Evolutionary conservation across 2,888 invertebrate genomes (phyloP).

Genomic region (Augochlorella aurata): DNA sequence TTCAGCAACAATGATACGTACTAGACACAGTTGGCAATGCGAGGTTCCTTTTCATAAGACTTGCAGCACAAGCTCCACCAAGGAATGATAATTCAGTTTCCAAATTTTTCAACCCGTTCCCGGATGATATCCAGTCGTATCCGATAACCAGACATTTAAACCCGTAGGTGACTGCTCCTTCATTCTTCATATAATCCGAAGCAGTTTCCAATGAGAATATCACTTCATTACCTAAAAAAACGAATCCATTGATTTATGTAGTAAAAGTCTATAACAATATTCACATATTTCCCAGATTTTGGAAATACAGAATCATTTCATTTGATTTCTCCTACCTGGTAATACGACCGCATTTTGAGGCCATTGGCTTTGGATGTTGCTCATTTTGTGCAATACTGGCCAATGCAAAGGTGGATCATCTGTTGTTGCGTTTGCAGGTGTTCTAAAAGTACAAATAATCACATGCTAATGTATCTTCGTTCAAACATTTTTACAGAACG

Average conservation of each 20-base stretch:
- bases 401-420: slow-evolving; percentile 83
- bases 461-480: too few species aligned
- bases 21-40: slow-evolving; percentile 85
- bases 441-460: slow-evolving; percentile 59
- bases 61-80: slow-evolving; percentile 95
- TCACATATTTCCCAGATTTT: neutral
- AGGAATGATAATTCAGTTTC: slow-evolving; percentile 95
- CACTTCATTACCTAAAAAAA: slow-evolving; percentile 90
- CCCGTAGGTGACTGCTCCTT: slow-evolving; percentile 90
- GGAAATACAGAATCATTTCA: neutral
- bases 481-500: neutral
- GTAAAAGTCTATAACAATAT: neutral
- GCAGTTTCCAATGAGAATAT: slow-evolving; percentile 98
- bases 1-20: slow-evolving; percentile 72
- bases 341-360: slow-evolving; percentile 92
- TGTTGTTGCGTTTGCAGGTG: slow-evolving; percentile 44
- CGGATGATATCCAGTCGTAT: slow-evolving; percentile 88
- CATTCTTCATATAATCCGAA: slow-evolving; percentile 96
- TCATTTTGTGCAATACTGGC: slow-evolving; percentile 87
- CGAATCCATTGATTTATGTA: neutral
- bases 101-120: slow-evolving; percentile 86
- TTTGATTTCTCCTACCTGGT: slow-evolving; percentile 84
- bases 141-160: slow-evolving; percentile 92
- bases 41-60: slow-evolving; percentile 92
- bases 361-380: slow-evolving; percentile 89